Percentiles rank a stretch among this genome's conserved stretches.
Conservation (phyloP, 2,113 vertebrate genomes). For the Chitala chitala region DNA sequence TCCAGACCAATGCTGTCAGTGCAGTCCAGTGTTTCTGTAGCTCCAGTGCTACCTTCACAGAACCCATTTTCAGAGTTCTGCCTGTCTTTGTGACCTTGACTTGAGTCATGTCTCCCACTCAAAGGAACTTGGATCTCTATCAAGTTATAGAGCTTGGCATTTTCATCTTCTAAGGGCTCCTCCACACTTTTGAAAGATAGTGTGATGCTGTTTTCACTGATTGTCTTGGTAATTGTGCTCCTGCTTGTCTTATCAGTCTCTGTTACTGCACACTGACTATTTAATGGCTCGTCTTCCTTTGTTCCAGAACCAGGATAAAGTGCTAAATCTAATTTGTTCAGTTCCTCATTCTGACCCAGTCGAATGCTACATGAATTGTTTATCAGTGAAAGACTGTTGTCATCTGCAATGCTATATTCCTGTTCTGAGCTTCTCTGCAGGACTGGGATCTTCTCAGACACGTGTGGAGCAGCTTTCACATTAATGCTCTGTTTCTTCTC, state of each 20-base stretch:
- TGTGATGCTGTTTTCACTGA: conserved; percentile 55
- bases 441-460: conserved; percentile 51
- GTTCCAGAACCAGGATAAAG: conserved; percentile 43
- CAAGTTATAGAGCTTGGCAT: conserved; percentile 8
- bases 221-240: conserved; percentile 50
- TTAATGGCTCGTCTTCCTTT: conserved; percentile 42
- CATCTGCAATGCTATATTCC: conserved; percentile 25
- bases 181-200: conserved; percentile 59
- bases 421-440: conserved; percentile 38
- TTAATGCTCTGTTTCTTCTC: conserved; percentile 37
- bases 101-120: neutral
- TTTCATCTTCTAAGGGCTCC: conserved; percentile 46
- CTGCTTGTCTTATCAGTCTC: conserved; percentile 51
- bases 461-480: conserved; percentile 30
- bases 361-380: neutral
- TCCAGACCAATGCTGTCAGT: conserved; percentile 55
- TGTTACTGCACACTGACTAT: conserved; percentile 24
- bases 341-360: conserved; percentile 33
- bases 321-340: conserved; percentile 31
- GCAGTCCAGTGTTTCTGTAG: conserved; percentile 45
- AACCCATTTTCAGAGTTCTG: conserved; percentile 79
- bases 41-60: conserved; percentile 65
- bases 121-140: neutral
- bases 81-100: conserved; percentile 62
- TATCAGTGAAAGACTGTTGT: neutral